Evolutionary conservation across 2,113 vertebrate genomes (phyloP), one percentile per base, ranked within the genome.

Genomic region (Brachypteracias leptosomus): DNA sequence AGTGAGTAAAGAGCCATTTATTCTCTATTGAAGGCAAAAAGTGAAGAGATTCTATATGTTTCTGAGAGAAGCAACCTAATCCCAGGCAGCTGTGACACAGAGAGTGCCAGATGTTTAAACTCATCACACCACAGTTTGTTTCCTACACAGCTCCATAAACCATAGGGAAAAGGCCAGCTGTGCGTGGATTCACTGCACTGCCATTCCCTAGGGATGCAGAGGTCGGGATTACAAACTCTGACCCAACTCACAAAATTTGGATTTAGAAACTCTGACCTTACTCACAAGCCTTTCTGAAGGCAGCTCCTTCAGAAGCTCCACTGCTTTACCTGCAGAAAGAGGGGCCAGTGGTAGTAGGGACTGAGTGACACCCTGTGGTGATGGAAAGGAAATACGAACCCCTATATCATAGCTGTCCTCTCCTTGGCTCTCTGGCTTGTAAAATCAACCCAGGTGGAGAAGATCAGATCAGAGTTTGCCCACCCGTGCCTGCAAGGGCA

Each of bases 21-120:
- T 78, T 77, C 70, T 65, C 65, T 76, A 67, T 31, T 3, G 2
- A 96, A 97, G 96, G 96, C 96, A 97, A 96, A 88, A 96, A 93
- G 96, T 96, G 88, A 96, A 83, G 47, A 86, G 42, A 81, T 58
- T 72, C 78, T 52, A 78, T 4, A 71, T n/a, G 46, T 94, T 95
- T 94, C 83, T 86, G 52, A 92, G 78, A 83, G 49, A 89, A 94
- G 76, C 36, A 67, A 42, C 83, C 66, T 81, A 89, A 78, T 85
- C 54, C 31, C 82, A 85, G 81, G 81, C 38, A 94, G 67, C 25
- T 42, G 63, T 76, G 58, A 88, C 42, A 62, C 22, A 62, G 0
- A 70, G 35, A 44, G 58, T 44, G n/a, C 33, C 76, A 90, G 40
- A 52, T 52, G 31, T 57, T 93, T 77, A 40, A 94, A 51, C 33